Conservation (phyloP, 2,888 invertebrate genomes). For the Suillia variegata region DNA sequence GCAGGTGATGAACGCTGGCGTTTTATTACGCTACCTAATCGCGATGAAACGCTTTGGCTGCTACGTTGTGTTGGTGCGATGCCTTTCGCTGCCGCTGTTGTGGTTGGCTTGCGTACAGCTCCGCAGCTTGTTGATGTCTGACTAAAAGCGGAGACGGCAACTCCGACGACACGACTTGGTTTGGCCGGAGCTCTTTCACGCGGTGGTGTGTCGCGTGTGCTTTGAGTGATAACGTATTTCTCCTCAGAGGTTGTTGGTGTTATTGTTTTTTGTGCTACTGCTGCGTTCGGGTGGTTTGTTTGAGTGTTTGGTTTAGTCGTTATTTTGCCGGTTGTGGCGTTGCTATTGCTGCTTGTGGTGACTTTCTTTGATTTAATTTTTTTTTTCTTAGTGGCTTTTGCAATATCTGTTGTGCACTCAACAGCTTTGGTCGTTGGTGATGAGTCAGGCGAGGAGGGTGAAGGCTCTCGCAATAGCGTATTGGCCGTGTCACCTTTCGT, state of each 20-base stretch:
- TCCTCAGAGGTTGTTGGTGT: conserved; percentile 40
- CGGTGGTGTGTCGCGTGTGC: conserved; percentile 58
- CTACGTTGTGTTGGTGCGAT: conserved; percentile 11
- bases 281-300: conserved; percentile 23
- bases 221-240: conserved; percentile 56
- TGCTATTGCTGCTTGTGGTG: conserved; percentile 14
- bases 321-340: conserved; percentile 10
- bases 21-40: conserved; percentile 16
- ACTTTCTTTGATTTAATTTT: conserved; percentile 33
- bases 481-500: conserved; percentile 38
- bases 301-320: conserved; percentile 21
- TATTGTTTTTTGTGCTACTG: conserved; percentile 25
- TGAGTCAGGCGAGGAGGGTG: conserved; percentile 16
- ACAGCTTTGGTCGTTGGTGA: conserved; percentile 17
- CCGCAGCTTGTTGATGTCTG: conserved; percentile 33
- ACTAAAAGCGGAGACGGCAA: conserved; percentile 29
- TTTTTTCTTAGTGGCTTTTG: conserved; percentile 32
- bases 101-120: conserved; percentile 37
- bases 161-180: conserved; percentile 48
- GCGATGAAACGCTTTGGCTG: not conserved
- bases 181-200: conserved; percentile 56
- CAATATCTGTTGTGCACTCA: not conserved
- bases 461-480: not conserved
- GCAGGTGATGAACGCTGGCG: conserved; percentile 28
- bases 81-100: conserved; percentile 18